Conservation (phyloP, 2,888 invertebrate species). For the Mystacides longicornis region DNA sequence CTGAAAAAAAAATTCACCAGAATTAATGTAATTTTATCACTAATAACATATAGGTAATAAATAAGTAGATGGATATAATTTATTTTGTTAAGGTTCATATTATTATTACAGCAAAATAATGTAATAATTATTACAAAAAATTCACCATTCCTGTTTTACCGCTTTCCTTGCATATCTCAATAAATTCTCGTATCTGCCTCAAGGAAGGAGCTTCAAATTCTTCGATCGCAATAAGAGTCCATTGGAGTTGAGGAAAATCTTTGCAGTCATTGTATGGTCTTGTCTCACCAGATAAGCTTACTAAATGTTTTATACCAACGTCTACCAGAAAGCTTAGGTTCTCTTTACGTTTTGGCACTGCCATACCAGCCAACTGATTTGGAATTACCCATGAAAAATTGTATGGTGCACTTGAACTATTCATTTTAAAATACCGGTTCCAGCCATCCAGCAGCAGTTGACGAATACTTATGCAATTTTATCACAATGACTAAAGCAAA, state of each 20-base stretch:
- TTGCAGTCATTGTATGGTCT: background rate
- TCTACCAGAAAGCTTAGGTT: background rate
- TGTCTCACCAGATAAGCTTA: background rate
- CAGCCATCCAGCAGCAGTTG: too few relatives aligned
- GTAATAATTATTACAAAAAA: too few relatives aligned
- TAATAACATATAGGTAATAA: too few relatives aligned
- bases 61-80: too few relatives aligned
- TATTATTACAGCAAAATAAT: too few relatives aligned
- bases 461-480: too few relatives aligned
- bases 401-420: background rate
- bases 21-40: too few relatives aligned
- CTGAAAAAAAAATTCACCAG: background rate
- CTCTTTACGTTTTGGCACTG: background rate
- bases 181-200: background rate
- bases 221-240: background rate
- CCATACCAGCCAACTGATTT: background rate
- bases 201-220: background rate
- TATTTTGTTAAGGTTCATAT: too few relatives aligned
- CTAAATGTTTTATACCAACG: background rate
- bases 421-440: too few relatives aligned
- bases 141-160: slow-evolving; percentile 27
- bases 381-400: background rate
- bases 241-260: background rate
- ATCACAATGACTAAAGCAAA: too few relatives aligned
- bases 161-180: background rate